Evolutionary conservation across 2,113 vertebrate genomes (phyloP).

Genomic region (Mastomys natalensis): DNA sequence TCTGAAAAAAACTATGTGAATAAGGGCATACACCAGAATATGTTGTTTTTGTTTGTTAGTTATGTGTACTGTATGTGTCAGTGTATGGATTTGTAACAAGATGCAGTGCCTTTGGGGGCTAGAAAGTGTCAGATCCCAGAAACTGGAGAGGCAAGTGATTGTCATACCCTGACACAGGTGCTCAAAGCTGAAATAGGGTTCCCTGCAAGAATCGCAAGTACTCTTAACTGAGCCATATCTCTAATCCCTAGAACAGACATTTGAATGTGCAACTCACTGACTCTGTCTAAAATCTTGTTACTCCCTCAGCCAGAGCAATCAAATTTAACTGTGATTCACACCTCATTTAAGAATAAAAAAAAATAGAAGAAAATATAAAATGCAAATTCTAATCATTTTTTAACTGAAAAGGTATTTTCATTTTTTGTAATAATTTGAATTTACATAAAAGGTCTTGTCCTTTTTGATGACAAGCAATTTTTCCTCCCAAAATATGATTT

Average conservation of each 20-base stretch:
- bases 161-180: neutral
- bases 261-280: neutral
- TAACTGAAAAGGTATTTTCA: conserved; percentile 81
- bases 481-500: conserved; percentile 82
- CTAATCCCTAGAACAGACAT: neutral
- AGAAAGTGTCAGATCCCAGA: neutral
- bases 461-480: conserved; percentile 84
- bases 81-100: neutral
- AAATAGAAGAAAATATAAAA: conserved; percentile 75
- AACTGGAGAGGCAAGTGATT: neutral
- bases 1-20: neutral
- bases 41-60: neutral
- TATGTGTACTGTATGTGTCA: neutral
- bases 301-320: neutral
- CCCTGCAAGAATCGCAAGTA: no score
- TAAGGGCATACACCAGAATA: neutral
- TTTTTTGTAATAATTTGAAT: conserved; percentile 79
- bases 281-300: neutral
- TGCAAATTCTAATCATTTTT: conserved; percentile 81
- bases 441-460: conserved; percentile 76
- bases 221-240: neutral
- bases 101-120: rapidly evolving
- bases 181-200: neutral
- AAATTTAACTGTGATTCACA: conserved; percentile 13
- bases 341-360: conserved; percentile 22